Percentiles rank a stretch among this genome's conserved stretches.
Evolutionary conservation across 23 tunicate genomes (phyloP).

Genomic region (Aplidium turbinatum): DNA sequence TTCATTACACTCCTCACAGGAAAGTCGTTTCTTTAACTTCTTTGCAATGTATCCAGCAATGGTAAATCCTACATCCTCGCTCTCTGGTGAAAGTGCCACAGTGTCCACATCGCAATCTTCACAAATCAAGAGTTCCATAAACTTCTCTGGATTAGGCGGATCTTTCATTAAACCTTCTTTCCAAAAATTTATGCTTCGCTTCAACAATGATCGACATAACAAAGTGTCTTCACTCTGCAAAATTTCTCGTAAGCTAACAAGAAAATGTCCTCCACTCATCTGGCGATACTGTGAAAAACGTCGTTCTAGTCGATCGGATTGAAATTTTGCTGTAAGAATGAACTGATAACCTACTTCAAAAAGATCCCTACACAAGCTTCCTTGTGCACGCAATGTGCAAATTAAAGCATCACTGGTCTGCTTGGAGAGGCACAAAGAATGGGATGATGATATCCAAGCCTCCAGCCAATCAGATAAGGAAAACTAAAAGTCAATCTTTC

Average conservation of each 20-base stretch:
- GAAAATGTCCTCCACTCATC: too few relatives aligned
- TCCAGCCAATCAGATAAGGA: too few relatives aligned
- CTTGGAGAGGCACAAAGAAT: too few relatives aligned
- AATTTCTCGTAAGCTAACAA: conserved; percentile 13
- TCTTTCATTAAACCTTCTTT: background rate
- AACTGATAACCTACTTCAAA: too few relatives aligned
- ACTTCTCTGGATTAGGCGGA: background rate
- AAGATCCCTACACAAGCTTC: too few relatives aligned
- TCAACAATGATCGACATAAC: background rate
- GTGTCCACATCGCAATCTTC: conserved; percentile 20
- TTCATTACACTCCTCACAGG: background rate
- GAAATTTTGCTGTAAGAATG: too few relatives aligned
- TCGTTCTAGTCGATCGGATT: too few relatives aligned
- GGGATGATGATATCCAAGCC: too few relatives aligned
- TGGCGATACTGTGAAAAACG: too few relatives aligned
- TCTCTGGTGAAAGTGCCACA: conserved; percentile 8
- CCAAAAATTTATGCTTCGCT: conserved; percentile 4
- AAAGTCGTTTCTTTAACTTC: conserved; percentile 5
- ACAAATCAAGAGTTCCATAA: background rate
- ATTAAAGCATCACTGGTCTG: too few relatives aligned
- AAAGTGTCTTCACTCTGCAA: conserved; percentile 4
- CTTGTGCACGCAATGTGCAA: too few relatives aligned
- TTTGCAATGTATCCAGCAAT: conserved; percentile 12
- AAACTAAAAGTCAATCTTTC: too few relatives aligned
- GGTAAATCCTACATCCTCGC: background rate